Evolutionary conservation across 2,113 vertebrate genomes (phyloP).

Genomic region (Sylvia atricapilla): DNA sequence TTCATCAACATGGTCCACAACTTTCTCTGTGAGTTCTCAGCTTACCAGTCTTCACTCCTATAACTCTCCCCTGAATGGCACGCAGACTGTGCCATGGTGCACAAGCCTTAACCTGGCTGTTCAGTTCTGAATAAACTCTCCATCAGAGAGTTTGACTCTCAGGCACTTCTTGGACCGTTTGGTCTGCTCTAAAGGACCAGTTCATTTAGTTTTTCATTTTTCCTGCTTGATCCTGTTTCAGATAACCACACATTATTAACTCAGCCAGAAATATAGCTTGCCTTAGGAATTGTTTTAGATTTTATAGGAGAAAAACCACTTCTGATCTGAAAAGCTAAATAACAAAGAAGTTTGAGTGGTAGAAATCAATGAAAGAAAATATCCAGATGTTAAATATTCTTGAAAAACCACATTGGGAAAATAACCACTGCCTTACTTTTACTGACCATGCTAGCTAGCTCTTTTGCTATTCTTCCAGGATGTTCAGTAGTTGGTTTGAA

Average conservation of each 20-base stretch:
- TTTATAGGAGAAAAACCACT: background rate
- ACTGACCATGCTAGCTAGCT: background rate
- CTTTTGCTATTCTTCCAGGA: background rate
- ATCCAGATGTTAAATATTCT: background rate
- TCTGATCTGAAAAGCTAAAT: background rate
- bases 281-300: background rate
- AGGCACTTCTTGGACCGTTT: background rate
- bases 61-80: background rate
- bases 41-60: background rate
- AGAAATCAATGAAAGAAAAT: constrained; percentile 39
- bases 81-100: background rate
- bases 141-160: background rate
- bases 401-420: background rate
- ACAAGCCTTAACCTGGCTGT: background rate
- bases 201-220: background rate
- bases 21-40: background rate
- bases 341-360: background rate
- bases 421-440: background rate
- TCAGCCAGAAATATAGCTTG: background rate
- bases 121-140: background rate
- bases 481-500: background rate
- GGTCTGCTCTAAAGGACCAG: background rate
- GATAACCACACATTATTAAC: background rate
- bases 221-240: background rate
- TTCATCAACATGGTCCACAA: background rate